These are phyloP conservation scores for Selene dorsalis DNA, from an alignment of 2,797 vertebrate genomes.

Conservation along the genomic window DNA sequence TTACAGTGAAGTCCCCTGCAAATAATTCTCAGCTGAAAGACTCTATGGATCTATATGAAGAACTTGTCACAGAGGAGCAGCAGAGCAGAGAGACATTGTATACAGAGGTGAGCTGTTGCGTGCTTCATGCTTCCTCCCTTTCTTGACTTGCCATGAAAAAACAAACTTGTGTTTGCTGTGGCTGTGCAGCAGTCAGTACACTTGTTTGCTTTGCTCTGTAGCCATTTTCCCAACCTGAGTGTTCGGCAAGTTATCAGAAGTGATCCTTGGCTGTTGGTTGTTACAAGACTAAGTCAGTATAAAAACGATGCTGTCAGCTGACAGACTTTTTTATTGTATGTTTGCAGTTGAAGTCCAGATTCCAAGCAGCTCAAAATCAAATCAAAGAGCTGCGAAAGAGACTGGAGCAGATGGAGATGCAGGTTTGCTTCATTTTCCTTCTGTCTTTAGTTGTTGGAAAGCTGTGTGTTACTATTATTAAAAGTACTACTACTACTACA, in stretches of 20 bases:
- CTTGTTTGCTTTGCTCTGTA: background rate
- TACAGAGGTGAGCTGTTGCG: conserved; percentile 84
- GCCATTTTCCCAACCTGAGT: background rate
- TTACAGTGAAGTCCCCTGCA: conserved; percentile 76
- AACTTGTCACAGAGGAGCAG: conserved; percentile 93
- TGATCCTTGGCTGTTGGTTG: background rate
- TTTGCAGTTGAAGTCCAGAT: conserved; percentile 89
- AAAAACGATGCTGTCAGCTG: background rate
- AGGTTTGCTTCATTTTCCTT: conserved; percentile 82
- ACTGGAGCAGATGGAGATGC: conserved; percentile 89
- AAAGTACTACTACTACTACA: too few species aligned
- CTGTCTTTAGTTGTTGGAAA: background rate
- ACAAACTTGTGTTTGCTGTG: background rate
- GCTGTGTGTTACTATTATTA: too few species aligned
- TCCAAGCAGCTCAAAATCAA: conserved; percentile 90
- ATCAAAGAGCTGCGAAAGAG: conserved; percentile 89
- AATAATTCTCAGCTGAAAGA: conserved; percentile 76
- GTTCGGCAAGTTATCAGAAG: background rate
- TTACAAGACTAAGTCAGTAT: background rate
- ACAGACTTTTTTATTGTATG: conserved; percentile 45
- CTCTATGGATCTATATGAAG: conserved; percentile 96
- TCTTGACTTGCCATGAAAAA: background rate
- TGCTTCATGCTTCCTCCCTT: background rate
- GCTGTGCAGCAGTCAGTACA: background rate
- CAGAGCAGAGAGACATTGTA: conserved; percentile 89